Evolutionary conservation across 2,888 invertebrate genomes (phyloP).

Genomic region (Drosophila nr. perissopoda): DNA sequence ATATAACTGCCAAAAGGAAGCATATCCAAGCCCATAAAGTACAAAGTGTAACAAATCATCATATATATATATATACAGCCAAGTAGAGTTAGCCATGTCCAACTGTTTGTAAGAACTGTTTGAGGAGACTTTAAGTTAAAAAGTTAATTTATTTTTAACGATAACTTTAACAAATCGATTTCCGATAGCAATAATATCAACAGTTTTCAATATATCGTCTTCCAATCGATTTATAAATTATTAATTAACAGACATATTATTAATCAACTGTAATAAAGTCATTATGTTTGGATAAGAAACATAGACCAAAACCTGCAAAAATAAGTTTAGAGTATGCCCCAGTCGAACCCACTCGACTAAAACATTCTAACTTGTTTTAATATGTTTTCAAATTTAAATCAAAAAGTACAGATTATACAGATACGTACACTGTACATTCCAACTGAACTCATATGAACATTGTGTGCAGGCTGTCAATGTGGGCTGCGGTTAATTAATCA

Average conservation of each 20-base stretch:
- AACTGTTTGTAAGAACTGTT: not conserved
- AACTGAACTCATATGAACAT: constrained; percentile 4
- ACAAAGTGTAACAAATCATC: not conserved
- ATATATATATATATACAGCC: not conserved
- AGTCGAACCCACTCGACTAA: not conserved
- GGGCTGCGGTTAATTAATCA: constrained; percentile 66
- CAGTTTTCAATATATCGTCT: not conserved
- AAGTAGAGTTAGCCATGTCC: not conserved
- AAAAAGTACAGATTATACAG: not conserved
- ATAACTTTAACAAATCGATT: not conserved
- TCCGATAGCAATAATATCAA: not conserved
- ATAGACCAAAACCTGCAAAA: not conserved
- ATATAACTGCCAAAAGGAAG: not conserved
- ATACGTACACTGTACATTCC: not conserved
- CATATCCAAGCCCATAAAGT: not conserved
- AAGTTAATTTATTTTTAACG: not conserved
- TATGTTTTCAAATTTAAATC: not conserved
- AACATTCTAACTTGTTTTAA: not conserved
- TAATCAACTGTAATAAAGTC: not conserved
- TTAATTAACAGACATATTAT: not conserved
- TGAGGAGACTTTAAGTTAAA: not conserved
- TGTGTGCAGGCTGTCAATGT: constrained; percentile 54
- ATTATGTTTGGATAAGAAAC: too few species aligned
- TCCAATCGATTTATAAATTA: not conserved
- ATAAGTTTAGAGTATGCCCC: not conserved